Conservation (phyloP, 1,140 invertebrate species). For the Diplogasteroides magnus region DNA sequence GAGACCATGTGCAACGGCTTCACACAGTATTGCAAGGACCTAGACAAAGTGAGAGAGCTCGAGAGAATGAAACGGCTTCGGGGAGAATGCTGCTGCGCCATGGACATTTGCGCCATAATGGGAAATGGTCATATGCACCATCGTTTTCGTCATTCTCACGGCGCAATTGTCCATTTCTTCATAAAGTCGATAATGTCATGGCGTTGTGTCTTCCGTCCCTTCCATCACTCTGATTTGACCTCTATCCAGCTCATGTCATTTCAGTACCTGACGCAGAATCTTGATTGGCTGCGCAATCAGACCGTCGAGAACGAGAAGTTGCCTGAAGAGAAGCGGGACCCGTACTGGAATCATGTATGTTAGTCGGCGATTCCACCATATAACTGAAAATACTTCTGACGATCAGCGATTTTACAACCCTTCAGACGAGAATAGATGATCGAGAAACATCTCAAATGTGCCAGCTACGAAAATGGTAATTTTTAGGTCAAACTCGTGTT, state of each 20-base stretch:
- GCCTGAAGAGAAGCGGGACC: no score
- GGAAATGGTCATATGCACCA: no score
- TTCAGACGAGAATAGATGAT: no score
- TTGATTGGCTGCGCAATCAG: constrained; percentile 48
- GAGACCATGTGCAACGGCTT: constrained; percentile 36
- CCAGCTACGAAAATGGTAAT: no score
- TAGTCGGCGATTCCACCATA: no score
- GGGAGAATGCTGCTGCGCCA: no score
- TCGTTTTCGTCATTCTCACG: no score
- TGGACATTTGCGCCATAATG: no score
- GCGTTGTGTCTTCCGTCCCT: background rate
- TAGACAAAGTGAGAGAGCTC: constrained; percentile 17
- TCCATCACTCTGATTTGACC: background rate
- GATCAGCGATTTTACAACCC: no score
- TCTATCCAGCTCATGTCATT: background rate
- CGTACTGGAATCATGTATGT: constrained; percentile 46
- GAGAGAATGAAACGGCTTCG: background rate
- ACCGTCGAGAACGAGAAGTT: constrained; percentile 25
- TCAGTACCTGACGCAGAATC: constrained; percentile 34
- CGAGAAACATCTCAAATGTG: no score
- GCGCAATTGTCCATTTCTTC: no score
- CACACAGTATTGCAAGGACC: constrained; percentile 39
- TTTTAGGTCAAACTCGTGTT: constrained; percentile 45
- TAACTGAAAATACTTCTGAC: no score
- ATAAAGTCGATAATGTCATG: background rate